Percentiles rank a stretch among this genome's conserved stretches.
Evolutionary conservation across 2,797 vertebrate species (phyloP).

Genomic region (Galaxias olidus): DNA sequence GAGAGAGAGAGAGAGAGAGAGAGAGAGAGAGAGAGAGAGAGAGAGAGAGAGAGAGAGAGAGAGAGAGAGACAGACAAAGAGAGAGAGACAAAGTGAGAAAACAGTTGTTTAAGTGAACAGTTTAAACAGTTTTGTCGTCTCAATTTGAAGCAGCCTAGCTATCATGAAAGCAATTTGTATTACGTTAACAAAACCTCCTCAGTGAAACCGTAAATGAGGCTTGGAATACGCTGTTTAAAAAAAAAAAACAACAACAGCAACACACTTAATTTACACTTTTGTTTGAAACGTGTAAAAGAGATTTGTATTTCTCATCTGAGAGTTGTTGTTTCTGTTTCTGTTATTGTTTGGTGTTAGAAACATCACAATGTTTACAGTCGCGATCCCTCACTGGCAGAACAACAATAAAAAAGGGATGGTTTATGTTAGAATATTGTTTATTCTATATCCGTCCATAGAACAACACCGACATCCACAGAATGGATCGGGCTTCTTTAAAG

Average conservation of each 20-base stretch:
- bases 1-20: slow-evolving; percentile 11
- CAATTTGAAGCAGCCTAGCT: slow-evolving; percentile 69
- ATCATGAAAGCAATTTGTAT: slow-evolving; percentile 67
- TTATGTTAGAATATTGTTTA: too few species aligned
- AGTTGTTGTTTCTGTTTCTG: neutral
- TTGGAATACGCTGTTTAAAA: slow-evolving; percentile 63
- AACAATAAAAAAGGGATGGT: too few species aligned
- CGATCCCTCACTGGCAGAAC: too few species aligned
- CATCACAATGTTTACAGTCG: too few species aligned
- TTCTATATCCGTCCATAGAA: too few species aligned
- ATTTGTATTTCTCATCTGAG: neutral
- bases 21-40: slow-evolving; percentile 4
- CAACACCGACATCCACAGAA: too few species aligned
- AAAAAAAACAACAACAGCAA: slow-evolving; percentile 13
- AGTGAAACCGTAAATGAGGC: slow-evolving; percentile 57
- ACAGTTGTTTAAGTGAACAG: slow-evolving; percentile 64
- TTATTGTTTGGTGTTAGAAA: neutral
- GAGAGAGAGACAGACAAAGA: slow-evolving; percentile 7
- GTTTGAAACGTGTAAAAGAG: slow-evolving; percentile 37
- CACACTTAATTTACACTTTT: slow-evolving; percentile 69
- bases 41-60: slow-evolving; percentile 5
- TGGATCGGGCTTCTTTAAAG: too few species aligned
- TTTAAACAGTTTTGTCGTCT: slow-evolving; percentile 62
- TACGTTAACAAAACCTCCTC: slow-evolving; percentile 47
- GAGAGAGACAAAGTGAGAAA: slow-evolving; percentile 51